A percentile compares a stretch with the other conserved stretches of the same genome.
phyloP scores from a whole-genome alignment of 1,140 invertebrate genomes.

The Sitodiplosis mosellana region DNA sequence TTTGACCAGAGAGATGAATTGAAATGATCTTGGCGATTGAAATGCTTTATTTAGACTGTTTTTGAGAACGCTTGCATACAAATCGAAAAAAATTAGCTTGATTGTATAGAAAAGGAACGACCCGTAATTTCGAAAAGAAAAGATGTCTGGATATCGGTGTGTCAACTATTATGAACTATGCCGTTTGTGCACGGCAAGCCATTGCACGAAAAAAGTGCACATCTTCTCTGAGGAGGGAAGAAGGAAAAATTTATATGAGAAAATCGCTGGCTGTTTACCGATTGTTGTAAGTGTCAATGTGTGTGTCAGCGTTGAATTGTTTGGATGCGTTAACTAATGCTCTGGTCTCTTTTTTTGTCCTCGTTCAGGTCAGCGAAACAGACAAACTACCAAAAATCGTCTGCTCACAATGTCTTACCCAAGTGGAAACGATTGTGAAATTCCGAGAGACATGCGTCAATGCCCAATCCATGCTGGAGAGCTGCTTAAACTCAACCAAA shows the following conservation, averaged over 20 bases:
- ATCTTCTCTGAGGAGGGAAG: conserved; percentile 45
- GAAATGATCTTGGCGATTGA: too few species aligned
- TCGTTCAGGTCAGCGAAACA: conserved; percentile 38
- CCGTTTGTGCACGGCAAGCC: conserved; percentile 43
- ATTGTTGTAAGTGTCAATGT: conserved; percentile 30
- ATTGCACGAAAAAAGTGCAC: conserved; percentile 36
- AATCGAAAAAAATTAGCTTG: too few species aligned
- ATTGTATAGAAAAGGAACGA: too few species aligned
- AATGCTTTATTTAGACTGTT: too few species aligned
- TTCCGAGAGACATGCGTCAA: conserved; percentile 44
- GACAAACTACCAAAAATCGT: conserved; percentile 50
- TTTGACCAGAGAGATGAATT: too few species aligned
- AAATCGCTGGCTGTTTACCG: conserved; percentile 42
- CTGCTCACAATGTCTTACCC: conserved; percentile 41
- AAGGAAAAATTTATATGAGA: conserved; percentile 37
- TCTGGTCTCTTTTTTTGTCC: neutral
- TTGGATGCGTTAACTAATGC: too few species aligned
- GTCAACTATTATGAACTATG: conserved; percentile 53
- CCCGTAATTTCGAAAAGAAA: too few species aligned
- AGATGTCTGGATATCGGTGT: conserved; percentile 41
- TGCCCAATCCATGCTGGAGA: conserved; percentile 45
- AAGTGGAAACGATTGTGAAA: conserved; percentile 37
- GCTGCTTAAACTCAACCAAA: conserved; percentile 41
- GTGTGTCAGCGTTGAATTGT: too few species aligned
- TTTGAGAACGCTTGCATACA: too few species aligned